Evolutionary conservation across 2,113 vertebrate species (phyloP).

Genomic region (Glaucomys volans): DNA sequence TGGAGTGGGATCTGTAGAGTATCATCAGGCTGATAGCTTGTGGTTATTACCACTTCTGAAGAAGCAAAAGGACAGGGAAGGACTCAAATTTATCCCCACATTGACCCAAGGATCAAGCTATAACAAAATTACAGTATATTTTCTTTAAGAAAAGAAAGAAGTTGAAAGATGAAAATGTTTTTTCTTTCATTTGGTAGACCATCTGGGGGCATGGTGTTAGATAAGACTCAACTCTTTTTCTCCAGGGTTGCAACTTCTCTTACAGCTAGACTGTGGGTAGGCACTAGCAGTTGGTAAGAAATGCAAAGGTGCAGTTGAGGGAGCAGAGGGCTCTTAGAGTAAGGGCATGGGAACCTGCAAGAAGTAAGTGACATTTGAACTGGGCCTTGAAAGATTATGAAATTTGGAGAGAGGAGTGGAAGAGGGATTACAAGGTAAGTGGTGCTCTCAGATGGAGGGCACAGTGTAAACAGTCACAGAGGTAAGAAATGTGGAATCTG

Average conservation of each 20-base stretch:
- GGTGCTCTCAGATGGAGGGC: neutral
- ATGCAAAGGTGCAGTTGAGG: neutral
- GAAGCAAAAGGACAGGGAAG: neutral
- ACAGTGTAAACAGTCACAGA: neutral
- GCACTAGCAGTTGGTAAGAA: neutral
- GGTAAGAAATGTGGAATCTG: neutral
- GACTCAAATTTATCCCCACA: neutral
- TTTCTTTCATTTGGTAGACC: neutral
- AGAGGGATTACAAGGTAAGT: neutral
- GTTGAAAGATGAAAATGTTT: neutral
- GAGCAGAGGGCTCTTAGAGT: neutral
- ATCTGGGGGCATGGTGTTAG: neutral
- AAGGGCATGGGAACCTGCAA: neutral
- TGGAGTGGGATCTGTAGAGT: neutral
- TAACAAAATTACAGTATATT: neutral
- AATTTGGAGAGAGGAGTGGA: neutral
- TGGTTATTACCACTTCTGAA: neutral
- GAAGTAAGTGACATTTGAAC: neutral
- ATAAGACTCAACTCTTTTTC: neutral
- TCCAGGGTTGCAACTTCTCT: neutral
- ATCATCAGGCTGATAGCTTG: neutral
- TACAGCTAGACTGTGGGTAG: neutral
- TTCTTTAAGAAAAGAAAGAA: neutral
- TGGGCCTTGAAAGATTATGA: neutral
- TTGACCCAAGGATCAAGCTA: neutral